Evolutionary conservation across 2,888 invertebrate genomes (phyloP).

Genomic region (Ypsolopha sequella): DNA sequence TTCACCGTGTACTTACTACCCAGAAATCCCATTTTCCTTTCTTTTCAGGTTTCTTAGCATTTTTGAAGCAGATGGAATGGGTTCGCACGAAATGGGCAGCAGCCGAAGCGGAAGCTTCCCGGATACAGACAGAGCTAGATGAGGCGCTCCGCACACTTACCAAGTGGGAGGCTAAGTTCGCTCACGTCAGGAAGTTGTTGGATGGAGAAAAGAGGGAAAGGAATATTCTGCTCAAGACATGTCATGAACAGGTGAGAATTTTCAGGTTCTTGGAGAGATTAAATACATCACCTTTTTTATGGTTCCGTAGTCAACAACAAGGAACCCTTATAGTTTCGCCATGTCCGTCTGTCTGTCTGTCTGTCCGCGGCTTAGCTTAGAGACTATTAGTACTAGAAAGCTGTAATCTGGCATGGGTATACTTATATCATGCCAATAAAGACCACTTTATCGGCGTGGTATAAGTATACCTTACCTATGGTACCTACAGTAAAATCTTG

Average conservation of each 20-base stretch:
- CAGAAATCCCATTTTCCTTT: background rate
- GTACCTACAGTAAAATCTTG: no score
- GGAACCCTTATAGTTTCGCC: no score
- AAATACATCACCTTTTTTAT: no score
- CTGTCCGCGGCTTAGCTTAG: no score
- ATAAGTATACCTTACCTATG: no score
- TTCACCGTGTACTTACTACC: background rate
- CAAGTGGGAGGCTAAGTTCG: constrained; percentile 84
- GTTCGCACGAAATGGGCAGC: constrained; percentile 77
- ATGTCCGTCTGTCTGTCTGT: no score
- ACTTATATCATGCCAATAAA: no score
- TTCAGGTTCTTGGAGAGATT: no score
- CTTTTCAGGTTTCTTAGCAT: constrained; percentile 77
- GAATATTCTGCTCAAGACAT: constrained; percentile 77
- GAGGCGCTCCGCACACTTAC: constrained; percentile 78
- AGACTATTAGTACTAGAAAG: no score
- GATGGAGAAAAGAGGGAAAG: constrained; percentile 84
- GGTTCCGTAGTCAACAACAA: no score
- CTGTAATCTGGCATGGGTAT: no score
- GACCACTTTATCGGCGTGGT: no score
- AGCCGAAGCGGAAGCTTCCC: constrained; percentile 78
- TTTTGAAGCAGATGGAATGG: constrained; percentile 79
- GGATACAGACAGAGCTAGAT: constrained; percentile 78
- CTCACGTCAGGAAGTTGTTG: constrained; percentile 82
- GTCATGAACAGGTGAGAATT: constrained; percentile 74